Percentiles rank a stretch among this genome's conserved stretches.
phyloP scores from a whole-genome alignment of 1,140 invertebrate genomes.

The Trichonephila clavata region DNA sequence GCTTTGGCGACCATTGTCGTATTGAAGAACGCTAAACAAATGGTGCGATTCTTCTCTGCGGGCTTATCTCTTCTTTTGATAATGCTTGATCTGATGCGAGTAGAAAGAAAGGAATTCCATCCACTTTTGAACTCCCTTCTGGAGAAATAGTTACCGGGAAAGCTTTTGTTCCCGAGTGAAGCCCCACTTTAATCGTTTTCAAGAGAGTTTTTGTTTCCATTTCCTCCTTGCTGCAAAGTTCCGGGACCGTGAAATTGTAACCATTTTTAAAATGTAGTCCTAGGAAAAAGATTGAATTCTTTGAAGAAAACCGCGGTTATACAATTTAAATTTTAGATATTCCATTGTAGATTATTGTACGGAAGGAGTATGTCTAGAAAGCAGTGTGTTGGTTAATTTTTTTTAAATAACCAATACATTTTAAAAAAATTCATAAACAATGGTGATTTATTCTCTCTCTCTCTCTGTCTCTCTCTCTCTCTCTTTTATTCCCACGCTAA shows the following conservation, averaged over 20 bases:
- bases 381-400: too few species aligned
- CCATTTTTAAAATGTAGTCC: not conserved
- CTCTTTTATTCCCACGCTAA: too few species aligned
- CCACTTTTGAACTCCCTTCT: not conserved
- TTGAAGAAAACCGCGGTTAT: too few species aligned
- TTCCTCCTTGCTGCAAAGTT: not conserved
- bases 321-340: too few species aligned
- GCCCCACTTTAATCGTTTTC: not conserved
- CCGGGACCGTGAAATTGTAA: not conserved
- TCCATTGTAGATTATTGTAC: too few species aligned
- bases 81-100: constrained; percentile 24
- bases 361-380: too few species aligned
- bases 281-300: too few species aligned
- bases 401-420: too few species aligned
- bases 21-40: constrained; percentile 53
- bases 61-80: constrained; percentile 13
- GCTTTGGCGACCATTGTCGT: constrained; percentile 15
- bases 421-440: too few species aligned
- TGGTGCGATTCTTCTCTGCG: constrained; percentile 38
- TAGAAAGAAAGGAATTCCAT: not conserved
- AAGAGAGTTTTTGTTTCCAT: not conserved
- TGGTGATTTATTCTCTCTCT: too few species aligned
- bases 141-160: not conserved
- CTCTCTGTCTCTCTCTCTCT: too few species aligned
- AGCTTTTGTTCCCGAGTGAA: not conserved